Conservation (phyloP, 2,113 vertebrate genomes). For the Burhinus bistriatus region DNA sequence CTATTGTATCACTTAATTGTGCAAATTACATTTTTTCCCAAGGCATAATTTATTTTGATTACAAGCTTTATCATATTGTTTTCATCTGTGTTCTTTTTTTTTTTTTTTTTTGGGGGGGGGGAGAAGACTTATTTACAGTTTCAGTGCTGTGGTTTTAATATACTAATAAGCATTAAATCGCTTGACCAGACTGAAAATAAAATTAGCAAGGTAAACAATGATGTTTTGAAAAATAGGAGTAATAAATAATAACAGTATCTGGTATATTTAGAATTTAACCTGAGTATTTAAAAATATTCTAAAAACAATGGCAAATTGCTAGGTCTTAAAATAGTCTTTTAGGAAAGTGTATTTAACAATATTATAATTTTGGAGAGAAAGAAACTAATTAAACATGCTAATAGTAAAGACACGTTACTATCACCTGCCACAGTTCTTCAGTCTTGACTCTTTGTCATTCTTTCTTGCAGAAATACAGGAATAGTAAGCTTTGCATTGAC, state of each 20-base stretch:
- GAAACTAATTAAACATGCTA: background rate
- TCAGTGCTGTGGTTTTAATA: background rate
- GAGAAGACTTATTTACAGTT: background rate
- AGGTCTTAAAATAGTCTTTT: background rate
- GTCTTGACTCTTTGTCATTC: background rate
- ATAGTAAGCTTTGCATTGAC: background rate
- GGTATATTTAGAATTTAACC: background rate
- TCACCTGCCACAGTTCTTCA: background rate
- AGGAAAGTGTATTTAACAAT: background rate
- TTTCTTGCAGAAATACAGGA: background rate
- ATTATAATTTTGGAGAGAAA: background rate
- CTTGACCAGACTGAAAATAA: constrained; percentile 63
- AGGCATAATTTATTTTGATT: constrained; percentile 32
- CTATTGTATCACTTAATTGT: constrained; percentile 63
- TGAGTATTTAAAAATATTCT: background rate
- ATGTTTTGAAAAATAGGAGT: background rate
- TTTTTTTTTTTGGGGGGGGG: background rate
- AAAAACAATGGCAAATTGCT: background rate
- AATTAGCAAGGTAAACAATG: background rate
- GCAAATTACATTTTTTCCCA: constrained; percentile 35
- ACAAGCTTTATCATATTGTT: constrained; percentile 45
- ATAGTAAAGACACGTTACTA: background rate
- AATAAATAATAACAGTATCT: background rate
- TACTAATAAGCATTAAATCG: background rate
- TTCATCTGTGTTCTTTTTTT: background rate